Conservation (phyloP, 2,797 vertebrate genomes). For the Dermochelys coriacea region DNA sequence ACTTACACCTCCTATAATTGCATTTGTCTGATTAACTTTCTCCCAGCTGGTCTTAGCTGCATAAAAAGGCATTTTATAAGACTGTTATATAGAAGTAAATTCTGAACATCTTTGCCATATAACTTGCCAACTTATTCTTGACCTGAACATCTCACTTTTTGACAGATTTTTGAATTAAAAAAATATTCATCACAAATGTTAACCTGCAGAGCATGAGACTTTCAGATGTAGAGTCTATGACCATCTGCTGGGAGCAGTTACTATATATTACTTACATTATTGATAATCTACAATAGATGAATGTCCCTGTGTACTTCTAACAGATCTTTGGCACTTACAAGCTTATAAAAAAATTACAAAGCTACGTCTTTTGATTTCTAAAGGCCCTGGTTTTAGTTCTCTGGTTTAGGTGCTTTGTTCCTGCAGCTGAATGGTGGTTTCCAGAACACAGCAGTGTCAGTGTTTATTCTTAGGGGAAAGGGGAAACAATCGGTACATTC, state of each 20-base stretch:
- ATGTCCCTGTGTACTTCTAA: not conserved
- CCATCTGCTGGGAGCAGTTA: constrained; percentile 68
- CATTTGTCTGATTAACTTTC: constrained; percentile 83
- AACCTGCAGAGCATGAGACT: constrained; percentile 73
- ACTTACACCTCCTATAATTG: constrained; percentile 75
- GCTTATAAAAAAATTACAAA: not conserved
- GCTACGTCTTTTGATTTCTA: constrained; percentile 22
- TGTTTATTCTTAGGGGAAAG: constrained; percentile 63
- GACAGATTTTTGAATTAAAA: constrained; percentile 70
- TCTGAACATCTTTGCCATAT: constrained; percentile 75
- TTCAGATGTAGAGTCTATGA: constrained; percentile 75
- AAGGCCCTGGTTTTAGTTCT: not conserved
- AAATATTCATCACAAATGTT: constrained; percentile 76
- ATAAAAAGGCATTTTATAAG: constrained; percentile 80
- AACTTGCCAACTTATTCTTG: constrained; percentile 77
- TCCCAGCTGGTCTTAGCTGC: constrained; percentile 82
- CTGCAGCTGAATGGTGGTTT: constrained; percentile 60
- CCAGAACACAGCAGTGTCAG: constrained; percentile 38
- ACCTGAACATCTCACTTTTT: constrained; percentile 75
- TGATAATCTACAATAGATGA: not conserved
- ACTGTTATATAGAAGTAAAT: constrained; percentile 75
- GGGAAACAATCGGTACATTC: constrained; percentile 66
- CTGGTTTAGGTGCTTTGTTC: constrained; percentile 62
- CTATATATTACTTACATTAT: constrained; percentile 8
- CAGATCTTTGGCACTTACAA: not conserved